These are phyloP conservation scores for Campoletis sonorensis DNA, from an alignment of 1,140 invertebrate species.

Conservation along the genomic window DNA sequence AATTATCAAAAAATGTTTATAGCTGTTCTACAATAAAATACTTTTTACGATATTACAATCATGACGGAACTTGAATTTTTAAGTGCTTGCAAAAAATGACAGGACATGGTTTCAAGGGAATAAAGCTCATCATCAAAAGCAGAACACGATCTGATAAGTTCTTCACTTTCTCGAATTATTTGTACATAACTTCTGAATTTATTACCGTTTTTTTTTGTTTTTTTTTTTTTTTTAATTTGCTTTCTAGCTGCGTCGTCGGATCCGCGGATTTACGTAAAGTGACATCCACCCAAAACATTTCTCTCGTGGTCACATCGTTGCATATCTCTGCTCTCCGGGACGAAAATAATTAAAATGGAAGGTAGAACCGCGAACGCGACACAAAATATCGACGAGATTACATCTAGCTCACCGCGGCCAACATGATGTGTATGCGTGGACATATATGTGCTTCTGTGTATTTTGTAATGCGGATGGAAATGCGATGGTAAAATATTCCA, in stretches of 20 bases:
- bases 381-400: conserved; percentile 76
- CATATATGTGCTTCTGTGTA: conserved; percentile 32
- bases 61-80: no score
- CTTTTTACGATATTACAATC: no score
- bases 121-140: no score
- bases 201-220: no score
- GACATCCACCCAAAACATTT: neutral
- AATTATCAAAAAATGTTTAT: no score
- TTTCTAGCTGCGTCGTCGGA: neutral
- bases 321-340: conserved; percentile 41
- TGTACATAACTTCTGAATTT: no score
- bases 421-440: conserved; percentile 6
- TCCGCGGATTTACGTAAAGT: neutral
- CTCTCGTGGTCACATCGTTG: conserved; percentile 18
- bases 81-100: no score
- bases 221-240: neutral
- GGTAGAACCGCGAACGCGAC: conserved; percentile 61
- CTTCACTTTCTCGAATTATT: no score
- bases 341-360: conserved; percentile 73
- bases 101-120: no score
- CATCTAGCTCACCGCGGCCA: conserved; percentile 51
- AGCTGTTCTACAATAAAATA: no score
- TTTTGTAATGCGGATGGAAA: conserved; percentile 73
- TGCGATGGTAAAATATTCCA: conserved; percentile 74
- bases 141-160: no score